These are phyloP conservation scores for Macrotus californicus DNA, from an alignment of 2,113 vertebrate species.

Conservation along the genomic window DNA sequence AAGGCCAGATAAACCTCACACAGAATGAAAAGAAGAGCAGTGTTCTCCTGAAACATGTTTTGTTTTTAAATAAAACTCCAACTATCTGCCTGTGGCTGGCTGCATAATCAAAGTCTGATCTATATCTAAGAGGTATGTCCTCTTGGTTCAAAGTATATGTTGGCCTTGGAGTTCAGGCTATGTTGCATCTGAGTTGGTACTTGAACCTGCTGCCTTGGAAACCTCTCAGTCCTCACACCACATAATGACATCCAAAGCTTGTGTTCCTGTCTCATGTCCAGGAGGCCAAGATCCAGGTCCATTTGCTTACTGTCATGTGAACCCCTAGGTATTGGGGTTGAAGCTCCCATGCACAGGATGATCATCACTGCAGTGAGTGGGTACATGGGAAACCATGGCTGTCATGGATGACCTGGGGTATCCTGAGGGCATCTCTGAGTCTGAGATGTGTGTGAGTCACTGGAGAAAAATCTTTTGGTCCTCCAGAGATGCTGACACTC, in stretches of 20 bases:
- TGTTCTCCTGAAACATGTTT: not conserved
- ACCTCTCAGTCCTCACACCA: not conserved
- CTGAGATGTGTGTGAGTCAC: accelerated
- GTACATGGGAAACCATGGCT: accelerated
- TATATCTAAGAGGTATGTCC: not conserved
- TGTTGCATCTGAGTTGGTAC: not conserved
- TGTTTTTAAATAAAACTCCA: not conserved
- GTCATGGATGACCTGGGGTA: accelerated
- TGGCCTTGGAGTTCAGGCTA: accelerated
- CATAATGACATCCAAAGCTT: too few relatives aligned
- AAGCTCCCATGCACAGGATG: accelerated
- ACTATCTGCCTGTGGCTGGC: too few relatives aligned
- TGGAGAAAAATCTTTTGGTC: too few relatives aligned
- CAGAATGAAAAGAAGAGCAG: not conserved
- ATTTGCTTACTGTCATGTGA: accelerated
- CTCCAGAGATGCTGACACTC: too few relatives aligned
- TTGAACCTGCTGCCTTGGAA: not conserved
- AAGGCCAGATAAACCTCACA: not conserved
- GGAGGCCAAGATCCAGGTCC: not conserved
- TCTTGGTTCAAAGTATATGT: not conserved
- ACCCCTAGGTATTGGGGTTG: not conserved
- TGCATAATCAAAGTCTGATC: not conserved
- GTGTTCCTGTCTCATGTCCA: not conserved
- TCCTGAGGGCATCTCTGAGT: accelerated
- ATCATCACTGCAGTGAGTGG: accelerated